Percentiles rank a stretch among this genome's conserved stretches.
These are phyloP conservation scores for Pseudopodoces humilis DNA, from an alignment of 2,113 vertebrate species.

Conservation along the genomic window DNA sequence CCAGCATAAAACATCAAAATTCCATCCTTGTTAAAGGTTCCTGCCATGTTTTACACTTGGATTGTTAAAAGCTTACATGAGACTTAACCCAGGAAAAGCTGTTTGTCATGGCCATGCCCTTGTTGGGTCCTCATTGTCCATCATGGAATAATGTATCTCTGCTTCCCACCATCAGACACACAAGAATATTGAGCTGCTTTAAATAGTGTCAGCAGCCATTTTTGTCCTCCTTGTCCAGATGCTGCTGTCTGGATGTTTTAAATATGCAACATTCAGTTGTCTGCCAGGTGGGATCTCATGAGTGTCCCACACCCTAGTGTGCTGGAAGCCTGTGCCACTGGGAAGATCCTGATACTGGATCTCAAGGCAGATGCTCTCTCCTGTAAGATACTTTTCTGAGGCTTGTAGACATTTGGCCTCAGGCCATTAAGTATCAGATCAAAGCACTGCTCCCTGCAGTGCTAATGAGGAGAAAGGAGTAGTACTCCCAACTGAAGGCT, in stretches of 20 bases:
- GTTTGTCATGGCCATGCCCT: neutral
- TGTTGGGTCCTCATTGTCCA: neutral
- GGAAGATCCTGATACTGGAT: neutral
- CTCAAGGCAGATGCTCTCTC: neutral
- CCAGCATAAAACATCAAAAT: neutral
- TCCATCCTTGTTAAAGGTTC: neutral
- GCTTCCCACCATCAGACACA: neutral
- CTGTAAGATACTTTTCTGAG: neutral
- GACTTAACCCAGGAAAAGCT: neutral
- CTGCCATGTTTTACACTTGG: neutral
- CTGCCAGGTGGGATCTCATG: neutral
- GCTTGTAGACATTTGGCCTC: neutral
- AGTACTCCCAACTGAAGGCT: neutral
- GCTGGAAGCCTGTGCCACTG: neutral
- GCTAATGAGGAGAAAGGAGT: neutral
- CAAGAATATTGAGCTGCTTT: neutral
- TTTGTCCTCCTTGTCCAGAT: neutral
- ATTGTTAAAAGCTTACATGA: neutral
- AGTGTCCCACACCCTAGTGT: neutral
- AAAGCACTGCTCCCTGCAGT: neutral
- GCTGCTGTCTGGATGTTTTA: constrained; percentile 29
- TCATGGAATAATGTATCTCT: neutral
- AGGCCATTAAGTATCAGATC: neutral
- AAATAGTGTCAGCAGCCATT: neutral
- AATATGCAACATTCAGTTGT: neutral